Percentiles rank a stretch among this genome's conserved stretches.
These are phyloP conservation scores for Raja brachyura DNA, from an alignment of 2,113 vertebrate species.

Conservation along the genomic window DNA sequence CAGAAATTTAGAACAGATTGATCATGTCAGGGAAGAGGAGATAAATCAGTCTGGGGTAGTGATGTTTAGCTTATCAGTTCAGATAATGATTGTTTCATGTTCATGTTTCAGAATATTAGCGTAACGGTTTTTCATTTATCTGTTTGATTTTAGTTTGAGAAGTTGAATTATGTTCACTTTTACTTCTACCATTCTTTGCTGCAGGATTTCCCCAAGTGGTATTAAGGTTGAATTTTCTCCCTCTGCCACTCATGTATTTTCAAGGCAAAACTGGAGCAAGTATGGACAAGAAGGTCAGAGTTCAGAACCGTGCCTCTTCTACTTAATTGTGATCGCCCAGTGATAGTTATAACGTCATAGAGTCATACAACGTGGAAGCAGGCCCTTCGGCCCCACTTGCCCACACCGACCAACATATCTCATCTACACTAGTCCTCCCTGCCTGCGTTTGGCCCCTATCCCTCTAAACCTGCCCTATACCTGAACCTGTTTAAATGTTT, in stretches of 20 bases:
- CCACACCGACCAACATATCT: too few species aligned
- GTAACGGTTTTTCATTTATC: background rate
- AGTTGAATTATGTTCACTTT: background rate
- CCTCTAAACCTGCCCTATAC: too few species aligned
- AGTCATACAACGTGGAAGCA: too few species aligned
- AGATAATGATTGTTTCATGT: background rate
- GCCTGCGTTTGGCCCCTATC: too few species aligned
- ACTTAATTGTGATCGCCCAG: background rate
- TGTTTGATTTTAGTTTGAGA: too few species aligned
- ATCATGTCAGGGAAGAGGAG: background rate
- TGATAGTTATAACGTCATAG: background rate
- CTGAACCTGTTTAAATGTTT: too few species aligned
- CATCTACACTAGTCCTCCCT: too few species aligned
- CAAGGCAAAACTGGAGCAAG: background rate
- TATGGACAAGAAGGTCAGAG: background rate
- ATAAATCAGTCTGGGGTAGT: background rate
- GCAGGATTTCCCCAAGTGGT: background rate
- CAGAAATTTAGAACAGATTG: background rate
- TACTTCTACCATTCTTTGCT: background rate
- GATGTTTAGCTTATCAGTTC: background rate
- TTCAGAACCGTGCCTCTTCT: background rate
- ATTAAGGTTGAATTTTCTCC: background rate
- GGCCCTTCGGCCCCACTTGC: too few species aligned
- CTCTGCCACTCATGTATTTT: background rate
- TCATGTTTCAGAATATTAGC: background rate